Base-by-base conservation (phyloP, 2,888 invertebrate species). In the Callyntrura guangdongensis region DNA sequence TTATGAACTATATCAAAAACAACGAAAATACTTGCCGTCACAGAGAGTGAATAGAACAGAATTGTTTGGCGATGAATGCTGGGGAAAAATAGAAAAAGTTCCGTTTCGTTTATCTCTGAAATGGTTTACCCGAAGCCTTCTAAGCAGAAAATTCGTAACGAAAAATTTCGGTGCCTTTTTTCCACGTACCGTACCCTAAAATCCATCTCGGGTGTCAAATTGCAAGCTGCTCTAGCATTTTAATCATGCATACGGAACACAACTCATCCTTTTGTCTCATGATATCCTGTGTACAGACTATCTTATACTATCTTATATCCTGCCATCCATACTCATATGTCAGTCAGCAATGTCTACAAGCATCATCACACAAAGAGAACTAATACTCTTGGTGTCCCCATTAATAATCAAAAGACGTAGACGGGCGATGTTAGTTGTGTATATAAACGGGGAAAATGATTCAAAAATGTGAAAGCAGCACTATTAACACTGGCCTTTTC, bases 181-280 rank as follows among this genome's bases (percentile, higher is more conserved):
- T 17, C n/a, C n/a, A n/a, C 17, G 1, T 45, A 0, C 17, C 9
- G 20, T 45, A 27, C 27, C 45, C n/a, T 9, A 36, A 6, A 17
- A 69, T 69, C 36, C 69, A 69, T 69, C 36, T 36, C 25, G 1
- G 9, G 17, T 47, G 12, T 27, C 47, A 79, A 6, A 79, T 8
- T 14, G 59, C 59, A 56, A 36, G 81, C 20, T 64, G 82, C 45
- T 67, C 53, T 86, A 69, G 86, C 67, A 87, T 87, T 87, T 87
- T 87, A 87, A 87, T 87, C 81, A 81, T 81, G 81, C 53, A 79
- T 86, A 22, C n/a, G 45, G 36, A 64, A 25, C 20, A 56, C 22
- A 27, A 59, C 47, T 11, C 36, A 45, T n/a, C n/a, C 59, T 25
- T 14, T 36, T 25, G 79, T 25, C 25, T 67, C 45, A 17, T 45